These are phyloP conservation scores for Mizuhopecten yessoensis DNA, from an alignment of 1,140 invertebrate genomes.

Conservation along the genomic window DNA sequence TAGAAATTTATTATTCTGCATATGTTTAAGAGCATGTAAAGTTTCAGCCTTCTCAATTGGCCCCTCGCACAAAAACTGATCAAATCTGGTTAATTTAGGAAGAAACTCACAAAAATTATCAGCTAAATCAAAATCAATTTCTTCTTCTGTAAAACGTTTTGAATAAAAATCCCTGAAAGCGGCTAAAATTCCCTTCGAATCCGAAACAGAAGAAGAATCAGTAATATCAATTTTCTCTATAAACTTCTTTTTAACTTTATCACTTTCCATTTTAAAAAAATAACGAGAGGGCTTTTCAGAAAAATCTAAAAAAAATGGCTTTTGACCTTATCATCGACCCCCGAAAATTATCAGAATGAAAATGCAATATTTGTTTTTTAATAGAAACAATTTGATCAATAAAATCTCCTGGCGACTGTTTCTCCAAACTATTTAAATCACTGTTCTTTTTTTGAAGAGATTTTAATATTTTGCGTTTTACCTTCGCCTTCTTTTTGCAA, in stretches of 20 bases:
- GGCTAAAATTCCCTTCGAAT: no score
- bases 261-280: no score
- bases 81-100: slow-evolving; percentile 51
- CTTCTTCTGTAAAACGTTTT: slow-evolving; percentile 62
- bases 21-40: slow-evolving; percentile 50
- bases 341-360: no score
- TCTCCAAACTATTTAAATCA: neutral
- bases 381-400: slow-evolving; percentile 53
- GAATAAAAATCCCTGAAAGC: slow-evolving; percentile 68
- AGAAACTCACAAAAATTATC: slow-evolving; percentile 63
- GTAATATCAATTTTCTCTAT: no score
- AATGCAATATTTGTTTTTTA: no score
- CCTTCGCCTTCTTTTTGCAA: no score
- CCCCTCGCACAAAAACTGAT: slow-evolving; percentile 50
- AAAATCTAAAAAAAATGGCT: slow-evolving; percentile 57
- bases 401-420: neutral
- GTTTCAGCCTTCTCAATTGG: slow-evolving; percentile 59
- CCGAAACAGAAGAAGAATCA: no score
- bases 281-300: no score
- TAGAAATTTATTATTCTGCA: slow-evolving; percentile 65
- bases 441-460: neutral
- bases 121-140: slow-evolving; percentile 52
- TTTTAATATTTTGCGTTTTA: neutral
- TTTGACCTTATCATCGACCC: no score
- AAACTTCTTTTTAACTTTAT: no score